Percentiles rank a stretch among this genome's conserved stretches.
phyloP scores from a whole-genome alignment of 2,797 vertebrate genomes.

The Anisognathus igniventris region DNA sequence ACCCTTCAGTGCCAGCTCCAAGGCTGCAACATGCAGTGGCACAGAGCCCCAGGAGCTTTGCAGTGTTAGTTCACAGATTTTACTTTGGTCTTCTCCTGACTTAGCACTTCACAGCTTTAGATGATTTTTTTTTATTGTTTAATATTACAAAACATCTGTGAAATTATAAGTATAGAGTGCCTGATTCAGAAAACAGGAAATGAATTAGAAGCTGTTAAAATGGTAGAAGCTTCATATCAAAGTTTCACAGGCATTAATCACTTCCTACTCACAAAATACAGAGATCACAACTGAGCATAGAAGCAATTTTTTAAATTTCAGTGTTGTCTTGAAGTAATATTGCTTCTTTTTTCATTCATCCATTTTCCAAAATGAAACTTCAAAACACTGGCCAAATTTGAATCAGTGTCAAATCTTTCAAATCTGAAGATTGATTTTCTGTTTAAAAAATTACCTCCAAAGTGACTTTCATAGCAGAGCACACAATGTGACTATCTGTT shows the following conservation, averaged over 20 bases:
- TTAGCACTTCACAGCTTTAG: background rate
- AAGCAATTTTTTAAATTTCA: background rate
- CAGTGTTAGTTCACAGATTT: background rate
- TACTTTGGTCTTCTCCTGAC: background rate
- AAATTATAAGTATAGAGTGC: background rate
- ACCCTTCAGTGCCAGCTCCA: background rate
- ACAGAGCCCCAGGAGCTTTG: background rate
- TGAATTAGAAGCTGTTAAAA: background rate
- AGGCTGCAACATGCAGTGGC: rapidly evolving
- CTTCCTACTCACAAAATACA: background rate
- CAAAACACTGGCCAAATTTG: background rate
- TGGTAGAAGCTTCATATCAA: background rate
- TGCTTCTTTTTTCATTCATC: background rate
- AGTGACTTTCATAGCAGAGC: background rate
- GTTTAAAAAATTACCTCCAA: background rate
- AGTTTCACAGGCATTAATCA: background rate
- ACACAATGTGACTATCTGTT: background rate
- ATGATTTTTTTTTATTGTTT: background rate
- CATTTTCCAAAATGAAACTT: background rate
- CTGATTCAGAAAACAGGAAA: background rate
- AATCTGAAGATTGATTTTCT: conserved; percentile 8
- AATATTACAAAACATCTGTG: background rate
- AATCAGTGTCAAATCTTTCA: conserved; percentile 5
- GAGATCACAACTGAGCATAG: background rate
- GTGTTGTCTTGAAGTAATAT: background rate